Conservation (phyloP, 1,140 invertebrate genomes). For the Bombus terrestris region DNA sequence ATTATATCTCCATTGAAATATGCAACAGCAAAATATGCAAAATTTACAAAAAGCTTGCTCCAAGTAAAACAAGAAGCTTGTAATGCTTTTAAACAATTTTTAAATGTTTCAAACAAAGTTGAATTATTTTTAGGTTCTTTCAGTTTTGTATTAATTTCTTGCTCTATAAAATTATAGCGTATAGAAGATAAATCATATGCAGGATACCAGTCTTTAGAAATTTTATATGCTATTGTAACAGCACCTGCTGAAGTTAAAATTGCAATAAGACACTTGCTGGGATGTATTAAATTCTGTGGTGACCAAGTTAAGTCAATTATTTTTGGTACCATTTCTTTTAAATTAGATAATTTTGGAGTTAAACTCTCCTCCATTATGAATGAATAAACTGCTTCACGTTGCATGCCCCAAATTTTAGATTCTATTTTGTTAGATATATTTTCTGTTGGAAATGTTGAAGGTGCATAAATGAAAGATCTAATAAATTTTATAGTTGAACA, state of each 20-base stretch:
- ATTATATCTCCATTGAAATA: conserved; percentile 74
- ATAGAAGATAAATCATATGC: conserved; percentile 67
- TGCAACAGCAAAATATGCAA: conserved; percentile 74
- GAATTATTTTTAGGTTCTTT: conserved; percentile 34
- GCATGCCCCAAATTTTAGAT: conserved; percentile 66
- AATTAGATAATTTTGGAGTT: conserved; percentile 71
- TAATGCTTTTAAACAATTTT: conserved; percentile 59
- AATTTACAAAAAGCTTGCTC: conserved; percentile 71
- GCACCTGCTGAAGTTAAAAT: conserved; percentile 75
- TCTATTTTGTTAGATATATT: conserved; percentile 60
- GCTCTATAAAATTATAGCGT: conserved; percentile 62
- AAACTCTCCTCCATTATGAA: conserved; percentile 72
- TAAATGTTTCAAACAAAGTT: conserved; percentile 36
- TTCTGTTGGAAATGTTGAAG: conserved; percentile 68
- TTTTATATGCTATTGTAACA: conserved; percentile 71
- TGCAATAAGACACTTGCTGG: conserved; percentile 73
- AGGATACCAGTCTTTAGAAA: conserved; percentile 74
- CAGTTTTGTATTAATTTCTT: conserved; percentile 50
- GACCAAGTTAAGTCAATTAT: conserved; percentile 77
- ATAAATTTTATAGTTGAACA: conserved; percentile 70
- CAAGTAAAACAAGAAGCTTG: conserved; percentile 74
- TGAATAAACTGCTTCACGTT: conserved; percentile 70
- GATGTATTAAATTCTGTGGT: conserved; percentile 70
- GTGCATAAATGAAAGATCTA: conserved; percentile 75
- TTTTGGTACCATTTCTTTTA: conserved; percentile 54